Evolutionary conservation across 1,140 invertebrate species (phyloP).

Genomic region (Drosophila pallidifrons): DNA sequence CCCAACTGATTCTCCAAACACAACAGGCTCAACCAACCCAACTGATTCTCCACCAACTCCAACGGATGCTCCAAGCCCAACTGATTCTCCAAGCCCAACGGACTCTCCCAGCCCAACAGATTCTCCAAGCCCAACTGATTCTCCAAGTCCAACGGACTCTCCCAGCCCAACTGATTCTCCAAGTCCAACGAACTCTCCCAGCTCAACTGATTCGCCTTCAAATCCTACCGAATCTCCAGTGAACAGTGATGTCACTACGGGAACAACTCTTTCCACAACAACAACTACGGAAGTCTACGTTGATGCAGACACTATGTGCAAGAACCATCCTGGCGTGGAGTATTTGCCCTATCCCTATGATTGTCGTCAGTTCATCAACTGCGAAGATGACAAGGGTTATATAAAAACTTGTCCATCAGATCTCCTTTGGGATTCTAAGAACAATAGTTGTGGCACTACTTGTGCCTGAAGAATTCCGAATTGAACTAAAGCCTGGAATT

Average conservation of each 20-base stretch:
- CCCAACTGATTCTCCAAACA: neutral
- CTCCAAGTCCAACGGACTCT: neutral
- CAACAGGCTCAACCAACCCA: neutral
- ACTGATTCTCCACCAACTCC: neutral
- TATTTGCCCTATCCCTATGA: slow-evolving; percentile 63
- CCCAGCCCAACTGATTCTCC: neutral
- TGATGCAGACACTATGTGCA: slow-evolving; percentile 46
- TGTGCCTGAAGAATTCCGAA: slow-evolving; percentile 42
- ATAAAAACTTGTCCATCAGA: slow-evolving; percentile 42
- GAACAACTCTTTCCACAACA: neutral
- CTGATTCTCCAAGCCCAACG: neutral
- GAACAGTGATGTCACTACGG: slow-evolving; percentile 1
- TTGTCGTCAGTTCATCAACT: slow-evolving; percentile 65
- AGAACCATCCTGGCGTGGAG: slow-evolving; percentile 39
- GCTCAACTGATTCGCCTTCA: neutral
- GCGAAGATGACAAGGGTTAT: slow-evolving; percentile 26
- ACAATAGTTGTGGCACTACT: slow-evolving; percentile 24
- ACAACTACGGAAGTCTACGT: slow-evolving; percentile 19
- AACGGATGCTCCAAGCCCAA: neutral
- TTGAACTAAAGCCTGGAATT: too few species aligned
- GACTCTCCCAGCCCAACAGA: neutral
- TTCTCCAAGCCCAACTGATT: too few species aligned
- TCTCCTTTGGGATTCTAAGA: slow-evolving; percentile 54
- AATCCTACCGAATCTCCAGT: neutral
- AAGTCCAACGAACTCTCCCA: neutral